Conservation (phyloP, 2,797 vertebrate genomes). For the Halcyon chelicuti region DNA sequence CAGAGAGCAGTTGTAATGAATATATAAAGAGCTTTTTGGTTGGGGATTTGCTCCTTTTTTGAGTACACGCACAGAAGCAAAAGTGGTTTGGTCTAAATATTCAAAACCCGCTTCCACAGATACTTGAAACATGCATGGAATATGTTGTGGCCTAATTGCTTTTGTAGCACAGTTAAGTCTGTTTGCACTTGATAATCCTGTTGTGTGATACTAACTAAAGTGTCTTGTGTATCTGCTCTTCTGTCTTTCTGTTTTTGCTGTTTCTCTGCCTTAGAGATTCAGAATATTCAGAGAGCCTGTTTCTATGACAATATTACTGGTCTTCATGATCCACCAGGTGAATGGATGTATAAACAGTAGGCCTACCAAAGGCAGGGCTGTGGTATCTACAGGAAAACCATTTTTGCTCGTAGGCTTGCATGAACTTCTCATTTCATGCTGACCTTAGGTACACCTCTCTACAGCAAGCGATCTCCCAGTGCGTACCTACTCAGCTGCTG, state of each 20-base stretch:
- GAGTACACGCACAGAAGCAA: neutral
- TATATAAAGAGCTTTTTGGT: neutral
- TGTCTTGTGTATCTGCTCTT: conserved; percentile 83
- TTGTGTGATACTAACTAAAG: conserved; percentile 80
- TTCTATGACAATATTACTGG: conserved; percentile 99
- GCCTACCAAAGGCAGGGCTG: conserved; percentile 77
- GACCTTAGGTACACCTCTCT: conserved; percentile 64
- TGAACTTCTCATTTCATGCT: conserved; percentile 85
- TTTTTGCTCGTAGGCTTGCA: conserved; percentile 89
- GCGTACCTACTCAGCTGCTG: conserved; percentile 73
- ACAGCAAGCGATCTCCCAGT: conserved; percentile 64
- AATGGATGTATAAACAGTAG: conserved; percentile 85
- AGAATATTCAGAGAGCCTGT: conserved; percentile 97
- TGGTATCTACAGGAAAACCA: conserved; percentile 76
- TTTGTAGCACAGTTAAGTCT: conserved; percentile 67
- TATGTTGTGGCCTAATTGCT: conserved; percentile 52
- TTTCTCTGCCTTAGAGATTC: conserved; percentile 92
- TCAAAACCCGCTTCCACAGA: neutral
- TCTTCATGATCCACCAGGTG: conserved; percentile 95
- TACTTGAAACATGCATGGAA: conserved; percentile 61
- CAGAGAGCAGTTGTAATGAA: neutral
- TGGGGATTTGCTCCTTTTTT: conserved; percentile 25
- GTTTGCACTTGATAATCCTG: conserved; percentile 75
- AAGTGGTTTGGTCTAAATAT: neutral
- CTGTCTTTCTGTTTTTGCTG: conserved; percentile 80